A percentile compares a stretch with the other conserved stretches of the same genome.
These are phyloP conservation scores for Hemibagrus wyckioides DNA, from an alignment of 2,113 vertebrate species.

Conservation along the genomic window DNA sequence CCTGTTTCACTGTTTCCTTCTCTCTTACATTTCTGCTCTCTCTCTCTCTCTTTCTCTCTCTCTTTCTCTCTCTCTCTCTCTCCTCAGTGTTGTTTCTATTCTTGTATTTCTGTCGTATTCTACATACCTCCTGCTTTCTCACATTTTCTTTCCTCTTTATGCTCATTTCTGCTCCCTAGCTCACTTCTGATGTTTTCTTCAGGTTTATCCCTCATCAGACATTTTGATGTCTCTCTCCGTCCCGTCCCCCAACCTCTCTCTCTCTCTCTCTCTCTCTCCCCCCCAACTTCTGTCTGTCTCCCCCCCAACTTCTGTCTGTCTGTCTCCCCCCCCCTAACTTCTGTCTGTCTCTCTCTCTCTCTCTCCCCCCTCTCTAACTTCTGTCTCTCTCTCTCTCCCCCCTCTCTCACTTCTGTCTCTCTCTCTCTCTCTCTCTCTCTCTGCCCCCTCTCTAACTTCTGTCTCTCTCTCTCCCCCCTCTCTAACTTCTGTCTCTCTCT, in stretches of 20 bases:
- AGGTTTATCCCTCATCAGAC: no score
- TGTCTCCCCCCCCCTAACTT: neutral
- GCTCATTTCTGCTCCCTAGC: no score
- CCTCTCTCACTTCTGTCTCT: no score
- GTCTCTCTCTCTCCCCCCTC: neutral
- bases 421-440: neutral
- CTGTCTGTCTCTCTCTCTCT: neutral
- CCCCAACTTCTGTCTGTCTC: no score
- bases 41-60: neutral
- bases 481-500: no score
- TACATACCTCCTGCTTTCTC: neutral
- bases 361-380: neutral
- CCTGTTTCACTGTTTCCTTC: neutral
- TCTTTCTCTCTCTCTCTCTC: neutral
- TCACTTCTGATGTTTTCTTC: no score
- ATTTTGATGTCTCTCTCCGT: no score
- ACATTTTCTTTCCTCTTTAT: neutral
- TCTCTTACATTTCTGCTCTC: neutral
- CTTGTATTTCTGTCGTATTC: neutral
- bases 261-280: no score
- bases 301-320: no score
- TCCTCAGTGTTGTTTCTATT: neutral
- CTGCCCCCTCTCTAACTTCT: no score
- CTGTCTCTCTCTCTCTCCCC: no score
- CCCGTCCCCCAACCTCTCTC: no score